These are phyloP conservation scores for Scaptomyza flava DNA, from an alignment of 2,888 invertebrate species.

Conservation along the genomic window DNA sequence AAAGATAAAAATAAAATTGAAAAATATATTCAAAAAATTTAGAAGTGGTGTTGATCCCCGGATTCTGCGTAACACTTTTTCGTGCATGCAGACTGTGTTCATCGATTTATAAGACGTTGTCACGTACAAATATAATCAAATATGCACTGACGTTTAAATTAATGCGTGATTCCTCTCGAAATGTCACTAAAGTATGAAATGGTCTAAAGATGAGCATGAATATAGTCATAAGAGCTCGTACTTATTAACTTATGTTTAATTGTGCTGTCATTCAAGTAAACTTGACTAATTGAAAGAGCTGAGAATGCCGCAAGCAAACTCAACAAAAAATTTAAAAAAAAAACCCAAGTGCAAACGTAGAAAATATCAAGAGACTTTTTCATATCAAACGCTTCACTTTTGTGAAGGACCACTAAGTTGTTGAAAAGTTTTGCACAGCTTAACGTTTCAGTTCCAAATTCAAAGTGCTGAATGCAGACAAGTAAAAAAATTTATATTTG, in stretches of 20 bases:
- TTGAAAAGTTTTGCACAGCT: constrained; percentile 47
- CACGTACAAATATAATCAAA: constrained; percentile 63
- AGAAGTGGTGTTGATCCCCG: too few species aligned
- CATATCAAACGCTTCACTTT: neutral
- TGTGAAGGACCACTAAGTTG: constrained; percentile 45
- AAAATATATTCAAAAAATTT: too few species aligned
- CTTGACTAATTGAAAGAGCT: constrained; percentile 54
- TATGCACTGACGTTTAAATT: constrained; percentile 70
- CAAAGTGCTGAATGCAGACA: neutral
- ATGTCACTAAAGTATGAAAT: constrained; percentile 36
- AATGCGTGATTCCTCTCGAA: constrained; percentile 54
- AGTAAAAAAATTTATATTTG: constrained; percentile 19
- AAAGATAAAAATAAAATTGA: too few species aligned
- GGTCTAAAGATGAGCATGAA: constrained; percentile 15
- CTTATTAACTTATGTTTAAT: constrained; percentile 8
- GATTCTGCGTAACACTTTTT: too few species aligned
- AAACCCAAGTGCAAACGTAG: constrained; percentile 24
- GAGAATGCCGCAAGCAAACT: constrained; percentile 10
- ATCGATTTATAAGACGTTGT: too few species aligned
- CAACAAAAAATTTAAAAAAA: constrained; percentile 1
- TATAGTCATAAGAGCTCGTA: constrained; percentile 6
- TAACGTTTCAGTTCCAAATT: constrained; percentile 9
- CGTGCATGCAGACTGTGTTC: too few species aligned
- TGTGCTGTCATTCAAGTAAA: constrained; percentile 21
- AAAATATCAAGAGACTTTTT: constrained; percentile 31